Conservation (phyloP, 2,797 vertebrate species). For the Steatocranus sp. region DNA sequence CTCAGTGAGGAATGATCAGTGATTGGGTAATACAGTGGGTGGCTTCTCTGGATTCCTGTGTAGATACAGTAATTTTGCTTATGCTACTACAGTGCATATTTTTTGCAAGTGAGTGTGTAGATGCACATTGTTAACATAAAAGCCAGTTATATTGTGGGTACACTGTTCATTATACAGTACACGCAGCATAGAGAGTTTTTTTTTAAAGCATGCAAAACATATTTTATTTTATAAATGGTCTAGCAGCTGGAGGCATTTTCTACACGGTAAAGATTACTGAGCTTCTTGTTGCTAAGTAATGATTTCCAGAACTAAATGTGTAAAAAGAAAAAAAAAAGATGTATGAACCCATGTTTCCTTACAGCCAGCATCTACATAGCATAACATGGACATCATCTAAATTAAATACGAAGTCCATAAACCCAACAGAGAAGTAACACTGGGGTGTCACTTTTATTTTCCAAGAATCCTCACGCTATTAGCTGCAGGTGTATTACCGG, state of each 20-base stretch:
- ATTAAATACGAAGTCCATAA: background rate
- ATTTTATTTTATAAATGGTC: background rate
- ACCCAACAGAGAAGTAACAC: background rate
- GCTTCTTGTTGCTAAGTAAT: background rate
- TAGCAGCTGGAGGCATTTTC: background rate
- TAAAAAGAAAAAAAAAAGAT: background rate
- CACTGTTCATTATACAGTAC: background rate
- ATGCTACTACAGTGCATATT: background rate
- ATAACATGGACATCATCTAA: background rate
- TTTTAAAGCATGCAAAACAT: background rate
- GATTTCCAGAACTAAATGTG: background rate
- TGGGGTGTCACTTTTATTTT: background rate
- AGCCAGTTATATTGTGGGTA: background rate
- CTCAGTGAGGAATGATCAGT: background rate
- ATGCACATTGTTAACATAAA: background rate
- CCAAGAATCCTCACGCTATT: background rate
- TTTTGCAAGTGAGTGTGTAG: background rate
- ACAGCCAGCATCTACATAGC: too few species aligned
- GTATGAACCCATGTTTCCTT: background rate
- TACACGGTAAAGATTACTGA: background rate
- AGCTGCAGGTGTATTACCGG: background rate
- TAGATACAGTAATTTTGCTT: background rate
- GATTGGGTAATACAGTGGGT: constrained; percentile 24
- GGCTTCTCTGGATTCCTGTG: background rate
- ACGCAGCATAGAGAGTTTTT: background rate